Base-by-base conservation (phyloP, 1,140 invertebrate species). In the Delia radicum region DNA sequence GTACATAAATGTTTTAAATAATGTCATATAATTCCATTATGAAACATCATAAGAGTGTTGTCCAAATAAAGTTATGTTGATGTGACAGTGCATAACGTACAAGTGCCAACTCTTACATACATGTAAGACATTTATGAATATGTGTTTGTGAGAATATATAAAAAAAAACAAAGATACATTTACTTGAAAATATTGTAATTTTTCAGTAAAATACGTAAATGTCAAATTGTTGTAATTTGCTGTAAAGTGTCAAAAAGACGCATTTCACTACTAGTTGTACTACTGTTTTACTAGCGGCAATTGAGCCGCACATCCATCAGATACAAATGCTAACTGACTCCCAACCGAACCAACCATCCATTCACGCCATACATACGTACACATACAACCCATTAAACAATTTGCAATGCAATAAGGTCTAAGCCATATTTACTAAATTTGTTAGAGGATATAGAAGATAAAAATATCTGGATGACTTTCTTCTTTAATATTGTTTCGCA, bases 151-250 rank as follows among this genome's bases (percentile, higher is more conserved):
- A 48, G 12, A 15, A 48, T 48, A n/a, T 15, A n/a, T 48, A 15
- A 2, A 15, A 15, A 12, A 1, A 15, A 21, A 21, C n/a, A 21
- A 21, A 55, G 6, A 21, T 24, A 55, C n/a, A n/a, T n/a, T n/a
- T n/a, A n/a, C n/a, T n/a, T n/a, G n/a, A 24, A 8, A 10, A 21
- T 4, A 21, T 8, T 21, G 48, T 55, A 55, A n/a, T n/a, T n/a
- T 21, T 55, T 55, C 18, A 55, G 48, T 24, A 55, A 55, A 55
- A 55, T n/a, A 4, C 48, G 24, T 55, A 55, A 69, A 69, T 69
- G 65, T 69, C 65, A 69, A 69, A 69, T 69, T 69, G 65, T 69
- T 69, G 63, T 67, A 67, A 67, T 67, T 67, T 67, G 63, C 33
- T 67, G 65, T 69, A 69, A 69, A 33, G 65, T 69, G 65, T 69